Conservation (phyloP, 1,140 invertebrate species). For the Ridgeia piscesae region DNA sequence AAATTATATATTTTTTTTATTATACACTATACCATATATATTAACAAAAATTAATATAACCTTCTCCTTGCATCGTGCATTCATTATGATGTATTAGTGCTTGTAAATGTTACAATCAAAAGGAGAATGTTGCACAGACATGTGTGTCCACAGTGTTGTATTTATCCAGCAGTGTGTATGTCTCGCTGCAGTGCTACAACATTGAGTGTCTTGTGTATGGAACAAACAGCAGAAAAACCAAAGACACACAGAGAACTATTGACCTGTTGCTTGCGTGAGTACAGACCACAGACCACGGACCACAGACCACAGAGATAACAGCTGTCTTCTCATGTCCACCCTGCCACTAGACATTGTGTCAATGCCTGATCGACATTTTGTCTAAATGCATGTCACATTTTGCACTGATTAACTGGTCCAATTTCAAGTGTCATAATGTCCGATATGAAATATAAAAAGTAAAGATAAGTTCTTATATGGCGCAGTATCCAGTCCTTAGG, state of each 20-base stretch:
- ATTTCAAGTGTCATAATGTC: too few relatives aligned
- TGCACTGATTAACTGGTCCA: too few relatives aligned
- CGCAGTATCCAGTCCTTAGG: too few relatives aligned
- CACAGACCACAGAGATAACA: not conserved
- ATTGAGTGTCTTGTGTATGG: constrained; percentile 47
- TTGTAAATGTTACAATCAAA: too few relatives aligned
- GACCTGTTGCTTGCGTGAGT: constrained; percentile 54
- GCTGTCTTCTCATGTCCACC: not conserved
- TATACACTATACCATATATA: too few relatives aligned
- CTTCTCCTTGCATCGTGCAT: too few relatives aligned
- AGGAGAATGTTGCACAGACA: not conserved
- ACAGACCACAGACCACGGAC: constrained; percentile 14
- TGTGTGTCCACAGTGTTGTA: not conserved
- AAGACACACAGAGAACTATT: constrained; percentile 50
- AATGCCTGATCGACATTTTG: not conserved
- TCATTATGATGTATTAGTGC: too few relatives aligned
- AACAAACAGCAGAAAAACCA: constrained; percentile 47
- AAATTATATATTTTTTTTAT: too few relatives aligned
- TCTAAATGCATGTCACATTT: too few relatives aligned
- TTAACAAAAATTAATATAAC: too few relatives aligned
- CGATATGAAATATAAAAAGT: too few relatives aligned
- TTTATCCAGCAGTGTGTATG: not conserved
- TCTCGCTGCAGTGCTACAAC: constrained; percentile 45
- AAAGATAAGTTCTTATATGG: too few relatives aligned
- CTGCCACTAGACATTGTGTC: not conserved